These are phyloP conservation scores for Micropterix aruncella DNA, from an alignment of 2,888 invertebrate genomes.

Conservation along the genomic window DNA sequence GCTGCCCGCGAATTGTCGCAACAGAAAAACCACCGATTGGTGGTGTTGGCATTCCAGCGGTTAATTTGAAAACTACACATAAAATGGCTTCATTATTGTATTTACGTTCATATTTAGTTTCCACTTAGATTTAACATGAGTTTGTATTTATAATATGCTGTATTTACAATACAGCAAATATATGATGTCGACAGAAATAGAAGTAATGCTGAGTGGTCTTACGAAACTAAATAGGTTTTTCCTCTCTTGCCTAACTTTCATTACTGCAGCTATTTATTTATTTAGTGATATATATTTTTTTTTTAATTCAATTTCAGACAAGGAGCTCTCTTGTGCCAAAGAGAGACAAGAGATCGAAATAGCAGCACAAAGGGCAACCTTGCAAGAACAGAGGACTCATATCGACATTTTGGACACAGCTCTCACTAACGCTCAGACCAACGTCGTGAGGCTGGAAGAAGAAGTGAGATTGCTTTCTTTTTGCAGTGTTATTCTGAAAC, in stretches of 20 bases:
- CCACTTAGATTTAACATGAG: too few relatives aligned
- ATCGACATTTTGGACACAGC: conserved; percentile 88
- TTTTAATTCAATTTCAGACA: conserved; percentile 50
- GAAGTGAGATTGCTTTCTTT: conserved; percentile 40
- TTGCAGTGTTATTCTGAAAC: neutral
- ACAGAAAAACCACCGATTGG: too few relatives aligned
- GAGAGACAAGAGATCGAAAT: conserved; percentile 87
- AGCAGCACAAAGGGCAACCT: conserved; percentile 73
- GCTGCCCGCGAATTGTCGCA: too few relatives aligned
- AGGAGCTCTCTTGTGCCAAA: conserved; percentile 77
- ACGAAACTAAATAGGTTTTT: neutral
- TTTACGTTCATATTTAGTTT: too few relatives aligned
- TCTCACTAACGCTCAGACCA: conserved; percentile 79
- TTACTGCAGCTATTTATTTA: neutral
- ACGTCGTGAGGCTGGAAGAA: conserved; percentile 76
- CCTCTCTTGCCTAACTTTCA: conserved; percentile 2
- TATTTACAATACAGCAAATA: too few relatives aligned
- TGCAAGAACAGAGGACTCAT: conserved; percentile 85
- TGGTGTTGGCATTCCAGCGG: too few relatives aligned
- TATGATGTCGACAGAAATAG: too few relatives aligned
- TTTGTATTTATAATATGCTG: too few relatives aligned
- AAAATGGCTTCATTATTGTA: too few relatives aligned
- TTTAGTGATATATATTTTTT: too few relatives aligned
- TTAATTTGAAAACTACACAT: too few relatives aligned
- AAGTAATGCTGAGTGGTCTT: too few relatives aligned